Conservation (phyloP, 2,888 invertebrate species). For the Acanthopleura granulata region DNA sequence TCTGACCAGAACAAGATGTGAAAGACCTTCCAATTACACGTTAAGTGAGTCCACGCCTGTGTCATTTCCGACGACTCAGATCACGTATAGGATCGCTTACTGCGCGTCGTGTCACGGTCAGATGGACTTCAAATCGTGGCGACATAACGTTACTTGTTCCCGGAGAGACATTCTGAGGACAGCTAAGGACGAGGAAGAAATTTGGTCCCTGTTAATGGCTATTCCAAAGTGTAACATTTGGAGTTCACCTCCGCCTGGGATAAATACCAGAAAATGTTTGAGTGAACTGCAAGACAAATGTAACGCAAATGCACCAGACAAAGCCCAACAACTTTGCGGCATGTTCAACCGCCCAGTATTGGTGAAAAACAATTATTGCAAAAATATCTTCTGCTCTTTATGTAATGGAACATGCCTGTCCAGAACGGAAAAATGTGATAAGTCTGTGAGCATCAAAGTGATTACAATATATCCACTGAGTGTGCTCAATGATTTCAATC, state of each 20-base stretch:
- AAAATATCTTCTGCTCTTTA: not conserved
- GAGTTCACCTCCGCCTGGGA: not conserved
- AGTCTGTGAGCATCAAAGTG: not conserved
- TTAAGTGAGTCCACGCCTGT: not conserved
- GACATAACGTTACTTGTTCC: not conserved
- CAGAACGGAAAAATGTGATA: not conserved
- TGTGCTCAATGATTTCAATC: constrained; percentile 13
- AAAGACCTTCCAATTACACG: not conserved
- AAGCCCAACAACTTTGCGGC: not conserved
- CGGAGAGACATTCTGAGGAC: not conserved
- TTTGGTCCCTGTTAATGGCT: not conserved
- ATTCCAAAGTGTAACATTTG: not conserved
- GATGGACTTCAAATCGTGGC: not conserved
- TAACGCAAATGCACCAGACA: not conserved
- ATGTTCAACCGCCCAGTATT: not conserved
- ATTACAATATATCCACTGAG: not conserved
- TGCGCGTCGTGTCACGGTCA: too few relatives aligned
- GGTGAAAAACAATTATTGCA: not conserved
- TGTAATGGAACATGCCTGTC: not conserved
- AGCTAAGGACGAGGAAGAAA: not conserved
- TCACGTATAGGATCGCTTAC: too few relatives aligned
- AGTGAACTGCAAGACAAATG: not conserved
- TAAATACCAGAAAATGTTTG: not conserved
- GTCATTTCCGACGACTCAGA: not conserved
- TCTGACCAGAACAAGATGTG: not conserved